Base-by-base conservation (phyloP, 2,888 invertebrate species). In the Drosophila neonasuta region DNA sequence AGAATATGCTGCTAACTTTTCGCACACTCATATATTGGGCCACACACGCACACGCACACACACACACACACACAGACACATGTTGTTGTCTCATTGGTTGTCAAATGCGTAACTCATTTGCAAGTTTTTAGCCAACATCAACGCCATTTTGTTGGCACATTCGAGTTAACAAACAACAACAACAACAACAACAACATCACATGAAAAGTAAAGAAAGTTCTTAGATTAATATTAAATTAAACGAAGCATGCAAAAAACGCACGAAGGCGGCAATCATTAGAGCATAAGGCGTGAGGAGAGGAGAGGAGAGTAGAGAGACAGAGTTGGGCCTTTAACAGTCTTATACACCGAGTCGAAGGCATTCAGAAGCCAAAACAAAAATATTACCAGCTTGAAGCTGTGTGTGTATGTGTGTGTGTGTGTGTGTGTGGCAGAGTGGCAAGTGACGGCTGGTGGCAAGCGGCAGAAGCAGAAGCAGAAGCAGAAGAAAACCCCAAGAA, bases 171-270 rank as follows among this genome's bases (percentile, higher is more conserved):
- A 71, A 56, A 39, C 39, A 13, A 52, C 52, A 59, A 66, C 24
- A 13, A 13, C 13, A 13, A 13, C 30, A 55, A 56, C 24, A 61
- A 44, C 32, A 68, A 65, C 58, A 73, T 57, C 61, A 77, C 67
- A 59, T 66, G 62, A 71, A 72, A 55, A 41, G 73, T 77, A 82
- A 86, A 80, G 77, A 83, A 86, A 79, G 63, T 78, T 79, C 81
- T 79, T 77, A 75, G 88, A 88, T 79, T 80, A 87, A 87, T 87
- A 88, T 89, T 88, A 87, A 89, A 89, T 88, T 89, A 89, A 89
- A 89, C 86, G 87, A 88, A 80, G 83, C 89, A 79, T 87, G 78
- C 82, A 81, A 85, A 87, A 83, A 85, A 87, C 81, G 77, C 82
- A 82, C 64, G 78, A 73, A 75, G 86, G 76, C 87, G 80, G 83